phyloP scores from a whole-genome alignment of 2,888 invertebrate genomes.

The Mythimna loreyi region DNA sequence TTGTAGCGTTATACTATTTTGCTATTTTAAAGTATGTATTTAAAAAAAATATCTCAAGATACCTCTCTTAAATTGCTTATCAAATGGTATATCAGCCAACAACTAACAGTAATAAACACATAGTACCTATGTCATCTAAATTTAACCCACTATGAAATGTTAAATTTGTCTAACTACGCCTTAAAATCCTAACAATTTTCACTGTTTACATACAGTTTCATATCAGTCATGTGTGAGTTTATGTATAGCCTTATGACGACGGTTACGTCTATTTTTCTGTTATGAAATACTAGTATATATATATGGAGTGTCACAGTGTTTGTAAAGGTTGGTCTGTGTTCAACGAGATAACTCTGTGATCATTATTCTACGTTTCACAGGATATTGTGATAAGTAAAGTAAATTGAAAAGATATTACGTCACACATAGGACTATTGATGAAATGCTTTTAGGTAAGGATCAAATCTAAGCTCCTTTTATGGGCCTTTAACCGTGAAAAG shows the following conservation, averaged over 20 bases:
- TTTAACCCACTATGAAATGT: slow-evolving; percentile 8
- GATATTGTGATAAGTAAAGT: slow-evolving; percentile 45
- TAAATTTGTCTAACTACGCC: slow-evolving; percentile 28
- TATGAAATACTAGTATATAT: slow-evolving; percentile 35
- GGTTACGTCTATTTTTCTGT: slow-evolving; percentile 22
- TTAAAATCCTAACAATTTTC: slow-evolving; percentile 31
- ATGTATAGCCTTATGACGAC: slow-evolving; percentile 34
- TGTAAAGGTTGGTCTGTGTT: slow-evolving; percentile 40
- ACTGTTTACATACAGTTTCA: slow-evolving; percentile 29
- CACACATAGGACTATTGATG: background rate
- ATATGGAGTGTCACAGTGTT: slow-evolving; percentile 36
- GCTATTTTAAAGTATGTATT: background rate
- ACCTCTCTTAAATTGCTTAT: slow-evolving; percentile 1
- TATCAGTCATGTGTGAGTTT: slow-evolving; percentile 19
- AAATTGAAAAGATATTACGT: slow-evolving; percentile 27
- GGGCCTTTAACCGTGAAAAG: too few relatives aligned
- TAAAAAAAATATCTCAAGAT: background rate
- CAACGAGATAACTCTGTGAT: slow-evolving; percentile 35
- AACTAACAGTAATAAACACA: slow-evolving; percentile 18
- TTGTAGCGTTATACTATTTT: too few relatives aligned
- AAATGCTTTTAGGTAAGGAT: background rate
- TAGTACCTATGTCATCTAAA: slow-evolving; percentile 11
- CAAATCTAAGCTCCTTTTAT: background rate
- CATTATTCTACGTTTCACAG: slow-evolving; percentile 45
- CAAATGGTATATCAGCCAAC: background rate